phyloP scores from a whole-genome alignment of 2,888 invertebrate species.

The Marasmarcha lunaedactyla region DNA sequence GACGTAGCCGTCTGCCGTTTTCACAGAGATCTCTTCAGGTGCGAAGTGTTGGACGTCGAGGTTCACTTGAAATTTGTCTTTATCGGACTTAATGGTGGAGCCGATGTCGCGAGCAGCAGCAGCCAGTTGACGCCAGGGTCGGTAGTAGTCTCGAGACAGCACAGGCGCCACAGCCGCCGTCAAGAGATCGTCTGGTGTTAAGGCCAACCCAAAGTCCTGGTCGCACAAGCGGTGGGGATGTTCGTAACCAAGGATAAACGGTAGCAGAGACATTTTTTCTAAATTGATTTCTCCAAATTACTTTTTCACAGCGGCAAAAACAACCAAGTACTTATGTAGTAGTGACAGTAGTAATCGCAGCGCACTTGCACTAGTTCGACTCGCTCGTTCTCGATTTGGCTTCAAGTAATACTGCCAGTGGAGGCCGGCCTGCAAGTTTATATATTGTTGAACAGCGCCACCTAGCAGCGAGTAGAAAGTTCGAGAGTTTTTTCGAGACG shows the following conservation, averaged over 20 bases:
- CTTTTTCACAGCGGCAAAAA: background rate
- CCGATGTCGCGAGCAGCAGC: slow-evolving; percentile 48
- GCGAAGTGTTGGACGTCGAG: slow-evolving; percentile 80
- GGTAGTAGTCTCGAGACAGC: slow-evolving; percentile 33
- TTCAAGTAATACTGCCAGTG: background rate
- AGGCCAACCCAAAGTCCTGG: slow-evolving; percentile 51
- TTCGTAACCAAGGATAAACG: slow-evolving; percentile 23
- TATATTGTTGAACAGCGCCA: slow-evolving; percentile 27
- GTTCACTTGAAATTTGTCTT: slow-evolving; percentile 72
- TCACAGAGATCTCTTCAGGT: slow-evolving; percentile 80
- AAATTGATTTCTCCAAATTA: background rate
- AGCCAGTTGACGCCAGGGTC: slow-evolving; percentile 42
- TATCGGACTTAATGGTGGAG: slow-evolving; percentile 56
- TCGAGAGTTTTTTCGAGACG: slow-evolving; percentile 12
- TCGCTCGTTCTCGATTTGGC: background rate
- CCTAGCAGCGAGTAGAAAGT: slow-evolving; percentile 25
- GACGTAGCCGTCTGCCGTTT: slow-evolving; percentile 74
- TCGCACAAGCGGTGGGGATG: slow-evolving; percentile 40
- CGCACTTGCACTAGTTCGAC: background rate
- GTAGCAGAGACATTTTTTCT: slow-evolving; percentile 30
- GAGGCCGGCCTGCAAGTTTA: slow-evolving; percentile 21
- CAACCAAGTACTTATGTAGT: too few relatives aligned
- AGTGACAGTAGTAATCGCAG: too few relatives aligned
- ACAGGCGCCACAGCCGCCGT: slow-evolving; percentile 28
- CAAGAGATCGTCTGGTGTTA: slow-evolving; percentile 49